Conservation (phyloP, 2,113 vertebrate genomes). For the Chascanopsetta lugubris region DNA sequence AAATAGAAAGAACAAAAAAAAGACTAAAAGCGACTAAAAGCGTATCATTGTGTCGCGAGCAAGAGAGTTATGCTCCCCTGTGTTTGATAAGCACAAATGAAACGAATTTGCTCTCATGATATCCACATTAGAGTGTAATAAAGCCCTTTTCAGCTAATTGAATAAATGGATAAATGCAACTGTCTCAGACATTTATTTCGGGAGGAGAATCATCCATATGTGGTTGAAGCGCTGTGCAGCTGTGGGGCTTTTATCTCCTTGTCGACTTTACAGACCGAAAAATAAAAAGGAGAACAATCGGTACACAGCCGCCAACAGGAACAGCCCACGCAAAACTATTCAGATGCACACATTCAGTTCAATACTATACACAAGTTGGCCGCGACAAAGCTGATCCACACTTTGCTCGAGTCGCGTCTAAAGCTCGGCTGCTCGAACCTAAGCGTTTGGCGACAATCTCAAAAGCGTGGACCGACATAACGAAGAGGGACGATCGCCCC, state of each 20-base stretch:
- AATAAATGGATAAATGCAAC: slow-evolving; percentile 1
- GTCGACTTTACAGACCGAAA: slow-evolving; percentile 45
- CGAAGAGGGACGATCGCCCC: not conserved
- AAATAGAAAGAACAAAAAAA: too few species aligned
- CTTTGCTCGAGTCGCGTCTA: slow-evolving; percentile 5
- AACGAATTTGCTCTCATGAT: not conserved
- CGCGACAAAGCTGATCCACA: slow-evolving; percentile 16
- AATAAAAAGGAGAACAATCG: slow-evolving; percentile 26
- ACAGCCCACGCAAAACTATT: slow-evolving; percentile 16
- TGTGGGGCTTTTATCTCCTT: slow-evolving; percentile 8
- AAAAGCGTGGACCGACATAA: slow-evolving; percentile 23
- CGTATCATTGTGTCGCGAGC: too few species aligned
- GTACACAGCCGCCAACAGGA: not conserved
- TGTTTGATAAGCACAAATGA: not conserved
- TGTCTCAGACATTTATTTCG: slow-evolving; percentile 25
- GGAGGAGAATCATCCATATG: slow-evolving; percentile 23
- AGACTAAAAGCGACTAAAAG: too few species aligned
- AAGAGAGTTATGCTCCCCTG: too few species aligned
- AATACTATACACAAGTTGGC: not conserved
- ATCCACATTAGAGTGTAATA: not conserved
- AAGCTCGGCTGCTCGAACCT: slow-evolving; percentile 45
- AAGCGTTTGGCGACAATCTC: slow-evolving; percentile 25
- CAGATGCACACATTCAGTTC: slow-evolving; percentile 29
- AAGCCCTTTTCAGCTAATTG: not conserved
- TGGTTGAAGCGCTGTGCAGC: slow-evolving; percentile 17